Base-by-base conservation (phyloP, 2,797 vertebrate species). In the Takifugu rubripes region DNA sequence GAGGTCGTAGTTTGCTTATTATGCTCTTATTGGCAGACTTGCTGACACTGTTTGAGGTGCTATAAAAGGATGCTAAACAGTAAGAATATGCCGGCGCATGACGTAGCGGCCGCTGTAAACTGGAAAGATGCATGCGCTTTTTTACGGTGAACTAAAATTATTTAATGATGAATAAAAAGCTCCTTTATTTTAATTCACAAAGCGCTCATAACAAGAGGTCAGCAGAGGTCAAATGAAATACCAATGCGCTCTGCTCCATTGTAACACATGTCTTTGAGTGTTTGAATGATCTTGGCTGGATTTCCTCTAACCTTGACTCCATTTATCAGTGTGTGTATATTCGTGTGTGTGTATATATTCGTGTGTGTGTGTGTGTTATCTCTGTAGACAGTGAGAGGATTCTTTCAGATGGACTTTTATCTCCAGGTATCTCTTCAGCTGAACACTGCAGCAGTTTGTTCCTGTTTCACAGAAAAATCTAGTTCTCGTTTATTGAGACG, bases 391-490 rank as follows among this genome's bases (percentile, higher is more conserved):
- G 52, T 44, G 61, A 71, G 66, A 64, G 54, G 59, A 70, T 68
- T 62, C 74, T 75, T 81, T 83, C 64, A 64, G 61, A 42, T 25
- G 16, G 51, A 55, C 70, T 64, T 73, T 84, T 81, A 77, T 65
- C 80, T 68, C 29, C 31, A 64, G 64, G 83, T 12, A 40, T 11
- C 4, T 40, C 14, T 12, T 40, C 36, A 14, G 36, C 2, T 40
- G 12, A 12, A 40, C 36, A 14, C 36, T 12, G 14, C 36, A 40
- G 10, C 2, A 40, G 12, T 40, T 40, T 40, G 36, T 40, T 40
- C 73, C 73, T 8, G 63, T 86, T 84, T 75, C 64, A 64, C 62
- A 78, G 64, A 79, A 69, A 83, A 81, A 24, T 16, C n/a, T 5
- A 21, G 17, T 69, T 76, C 55, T 50, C 12, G 43, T 27, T 67